Percentiles rank a stretch among this genome's conserved stretches.
phyloP scores from a whole-genome alignment of 2,888 invertebrate genomes.

The Cataglyphis rosenhaueri region DNA sequence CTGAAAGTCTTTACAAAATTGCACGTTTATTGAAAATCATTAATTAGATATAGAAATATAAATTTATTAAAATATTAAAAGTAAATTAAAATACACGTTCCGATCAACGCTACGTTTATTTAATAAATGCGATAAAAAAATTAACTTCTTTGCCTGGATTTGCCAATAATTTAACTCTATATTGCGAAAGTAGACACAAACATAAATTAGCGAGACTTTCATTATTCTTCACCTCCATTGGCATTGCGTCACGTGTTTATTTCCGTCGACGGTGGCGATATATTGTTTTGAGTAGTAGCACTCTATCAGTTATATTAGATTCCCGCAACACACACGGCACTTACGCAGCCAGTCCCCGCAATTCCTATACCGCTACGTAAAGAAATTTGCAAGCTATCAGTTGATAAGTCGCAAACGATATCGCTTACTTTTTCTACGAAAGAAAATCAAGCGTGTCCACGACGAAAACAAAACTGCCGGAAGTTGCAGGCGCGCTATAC shows the following conservation, averaged over 20 bases:
- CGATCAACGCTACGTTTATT: background rate
- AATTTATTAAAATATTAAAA: background rate
- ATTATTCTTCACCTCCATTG: constrained; percentile 13
- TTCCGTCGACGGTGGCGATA: constrained; percentile 35
- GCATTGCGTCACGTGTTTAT: constrained; percentile 34
- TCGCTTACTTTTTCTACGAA: constrained; percentile 58
- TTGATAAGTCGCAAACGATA: constrained; percentile 41
- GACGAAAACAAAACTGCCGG: constrained; percentile 31
- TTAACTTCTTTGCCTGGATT: background rate
- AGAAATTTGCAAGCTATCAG: constrained; percentile 72
- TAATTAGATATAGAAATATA: background rate
- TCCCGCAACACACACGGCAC: constrained; percentile 58
- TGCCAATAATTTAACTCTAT: background rate
- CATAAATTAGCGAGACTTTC: constrained; percentile 7
- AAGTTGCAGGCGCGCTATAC: background rate
- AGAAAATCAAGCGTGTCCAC: constrained; percentile 10
- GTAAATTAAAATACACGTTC: background rate
- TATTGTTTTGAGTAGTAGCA: constrained; percentile 46
- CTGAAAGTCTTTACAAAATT: background rate
- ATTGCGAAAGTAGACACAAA: background rate
- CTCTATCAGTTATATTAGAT: constrained; percentile 69
- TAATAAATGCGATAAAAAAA: background rate
- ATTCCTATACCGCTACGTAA: constrained; percentile 34
- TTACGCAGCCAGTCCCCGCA: background rate
- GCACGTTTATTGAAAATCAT: background rate